Conservation (phyloP, 53 echinoderm and acorn worm genomes). For the Luidia sarsii region DNA sequence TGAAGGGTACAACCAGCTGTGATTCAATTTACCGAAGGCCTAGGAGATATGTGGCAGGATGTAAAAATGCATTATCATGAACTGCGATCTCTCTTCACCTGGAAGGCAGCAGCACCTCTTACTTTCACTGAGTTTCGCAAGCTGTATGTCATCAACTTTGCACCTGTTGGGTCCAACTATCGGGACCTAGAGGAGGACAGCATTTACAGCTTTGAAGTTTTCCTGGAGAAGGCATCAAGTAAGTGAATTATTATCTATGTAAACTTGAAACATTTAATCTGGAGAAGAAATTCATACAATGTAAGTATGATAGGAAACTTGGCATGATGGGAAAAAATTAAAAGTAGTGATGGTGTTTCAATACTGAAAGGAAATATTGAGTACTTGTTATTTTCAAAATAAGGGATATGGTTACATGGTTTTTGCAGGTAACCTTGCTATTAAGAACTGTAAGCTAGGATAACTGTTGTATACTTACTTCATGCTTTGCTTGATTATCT, state of each 20-base stretch:
- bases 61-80: neutral
- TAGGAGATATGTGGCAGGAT: slow-evolving; percentile 3
- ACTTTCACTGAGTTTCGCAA: slow-evolving; percentile 9
- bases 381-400: slow-evolving; percentile 6
- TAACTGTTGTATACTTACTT: neutral
- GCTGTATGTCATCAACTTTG: slow-evolving; percentile 10
- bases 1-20: slow-evolving; percentile 29
- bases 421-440: slow-evolving; percentile 1
- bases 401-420: slow-evolving; percentile 16
- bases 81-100: slow-evolving; percentile 2
- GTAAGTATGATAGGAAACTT: slow-evolving; percentile 8
- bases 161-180: slow-evolving; percentile 18
- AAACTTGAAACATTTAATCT: slow-evolving; percentile 13
- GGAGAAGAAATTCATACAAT: neutral
- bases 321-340: slow-evolving; percentile 3
- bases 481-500: slow-evolving; percentile 2
- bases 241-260: slow-evolving; percentile 7
- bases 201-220: slow-evolving; percentile 14
- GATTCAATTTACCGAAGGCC: slow-evolving; percentile 11
- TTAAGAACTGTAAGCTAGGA: neutral
- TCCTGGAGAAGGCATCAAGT: slow-evolving; percentile 23
- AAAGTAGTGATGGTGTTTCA: neutral
- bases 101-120: slow-evolving; percentile 21
- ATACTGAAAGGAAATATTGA: neutral
- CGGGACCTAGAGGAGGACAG: slow-evolving; percentile 13